These are phyloP conservation scores for Ailuropoda melanoleuca DNA, from an alignment of 2,113 vertebrate genomes.

Conservation along the genomic window DNA sequence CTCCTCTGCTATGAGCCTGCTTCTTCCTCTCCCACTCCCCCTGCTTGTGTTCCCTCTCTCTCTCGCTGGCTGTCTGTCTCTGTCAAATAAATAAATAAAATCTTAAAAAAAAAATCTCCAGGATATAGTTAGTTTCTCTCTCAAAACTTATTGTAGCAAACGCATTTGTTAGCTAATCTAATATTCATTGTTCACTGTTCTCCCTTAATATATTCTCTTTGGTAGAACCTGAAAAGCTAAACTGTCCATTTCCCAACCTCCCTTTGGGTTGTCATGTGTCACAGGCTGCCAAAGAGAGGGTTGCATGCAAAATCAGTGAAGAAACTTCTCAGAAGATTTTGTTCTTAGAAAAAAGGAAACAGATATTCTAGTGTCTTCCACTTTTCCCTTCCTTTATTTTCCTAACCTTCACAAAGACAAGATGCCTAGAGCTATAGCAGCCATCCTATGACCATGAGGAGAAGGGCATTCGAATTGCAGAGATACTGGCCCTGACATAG, in stretches of 20 bases:
- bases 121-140: neutral
- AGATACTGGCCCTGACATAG: neutral
- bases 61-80: too few species aligned
- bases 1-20: too few species aligned
- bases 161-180: neutral
- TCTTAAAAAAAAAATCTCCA: neutral
- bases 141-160: neutral
- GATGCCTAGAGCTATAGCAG: neutral
- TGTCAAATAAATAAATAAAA: too few species aligned
- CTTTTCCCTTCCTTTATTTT: neutral
- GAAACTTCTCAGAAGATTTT: neutral
- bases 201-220: neutral
- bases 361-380: neutral
- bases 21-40: too few species aligned
- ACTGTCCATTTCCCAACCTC: neutral
- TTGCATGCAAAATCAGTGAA: neutral
- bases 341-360: neutral
- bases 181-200: neutral
- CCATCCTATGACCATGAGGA: neutral
- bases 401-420: neutral
- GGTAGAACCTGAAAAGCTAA: neutral
- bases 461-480: neutral
- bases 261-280: neutral
- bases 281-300: neutral
- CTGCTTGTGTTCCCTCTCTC: too few species aligned